These are phyloP conservation scores for Drosophila dunni DNA, from an alignment of 1,140 invertebrate genomes.

Conservation along the genomic window DNA sequence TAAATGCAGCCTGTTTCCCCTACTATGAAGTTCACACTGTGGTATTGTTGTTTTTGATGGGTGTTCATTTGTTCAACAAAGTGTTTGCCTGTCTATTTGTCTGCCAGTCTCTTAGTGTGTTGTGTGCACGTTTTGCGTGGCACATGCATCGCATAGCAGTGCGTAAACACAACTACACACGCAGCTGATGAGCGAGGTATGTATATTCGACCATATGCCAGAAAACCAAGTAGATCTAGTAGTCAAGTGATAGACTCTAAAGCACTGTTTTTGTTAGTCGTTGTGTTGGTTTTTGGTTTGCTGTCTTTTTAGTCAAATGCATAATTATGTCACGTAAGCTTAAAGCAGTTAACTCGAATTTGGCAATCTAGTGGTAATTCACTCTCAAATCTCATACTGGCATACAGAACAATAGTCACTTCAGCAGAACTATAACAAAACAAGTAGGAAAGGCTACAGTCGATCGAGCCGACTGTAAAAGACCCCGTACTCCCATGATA, in stretches of 20 bases:
- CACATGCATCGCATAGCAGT: slow-evolving; percentile 76
- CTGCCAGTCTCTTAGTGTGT: slow-evolving; percentile 33
- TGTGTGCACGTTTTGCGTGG: slow-evolving; percentile 75
- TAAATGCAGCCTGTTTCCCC: slow-evolving; percentile 53
- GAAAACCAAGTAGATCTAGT: slow-evolving; percentile 12
- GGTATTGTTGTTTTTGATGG: slow-evolving; percentile 42
- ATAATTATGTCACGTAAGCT: slow-evolving; percentile 83
- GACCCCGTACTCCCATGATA: no score
- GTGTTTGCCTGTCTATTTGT: slow-evolving; percentile 45
- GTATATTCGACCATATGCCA: slow-evolving; percentile 58
- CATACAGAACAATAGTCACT: neutral
- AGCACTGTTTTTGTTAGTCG: slow-evolving; percentile 32
- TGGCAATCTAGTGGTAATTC: slow-evolving; percentile 78
- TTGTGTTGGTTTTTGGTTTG: slow-evolving; percentile 34
- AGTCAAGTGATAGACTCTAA: neutral
- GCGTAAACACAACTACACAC: slow-evolving; percentile 64
- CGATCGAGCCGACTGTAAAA: no score
- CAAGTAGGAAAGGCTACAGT: no score
- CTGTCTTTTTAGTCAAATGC: slow-evolving; percentile 73
- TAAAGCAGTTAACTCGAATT: slow-evolving; percentile 79
- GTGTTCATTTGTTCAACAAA: slow-evolving; percentile 51
- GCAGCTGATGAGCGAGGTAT: slow-evolving; percentile 14
- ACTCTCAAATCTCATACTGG: slow-evolving; percentile 56
- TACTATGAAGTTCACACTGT: neutral
- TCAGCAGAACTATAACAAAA: neutral